Evolutionary conservation across 2,888 invertebrate species (phyloP).

Genomic region (Seladonia tumulorum): DNA sequence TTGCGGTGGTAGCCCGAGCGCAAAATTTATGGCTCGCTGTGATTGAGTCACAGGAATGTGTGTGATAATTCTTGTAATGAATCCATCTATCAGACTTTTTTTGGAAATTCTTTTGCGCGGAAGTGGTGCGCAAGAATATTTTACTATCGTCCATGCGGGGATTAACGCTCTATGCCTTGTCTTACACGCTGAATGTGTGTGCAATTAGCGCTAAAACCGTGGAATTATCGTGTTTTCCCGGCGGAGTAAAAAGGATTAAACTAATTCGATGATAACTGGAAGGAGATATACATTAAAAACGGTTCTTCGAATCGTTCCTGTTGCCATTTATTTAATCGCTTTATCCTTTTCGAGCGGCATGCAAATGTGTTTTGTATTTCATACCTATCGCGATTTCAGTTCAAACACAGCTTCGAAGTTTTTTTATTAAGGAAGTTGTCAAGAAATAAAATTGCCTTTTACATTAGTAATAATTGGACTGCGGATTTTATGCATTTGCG

Average conservation of each 20-base stretch:
- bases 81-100: slow-evolving; percentile 20
- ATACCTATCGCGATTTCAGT: background rate
- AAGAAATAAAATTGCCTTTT: background rate
- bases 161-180: background rate
- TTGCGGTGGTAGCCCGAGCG: slow-evolving; percentile 11
- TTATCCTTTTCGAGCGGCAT: background rate
- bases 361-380: background rate
- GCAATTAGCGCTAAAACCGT: slow-evolving; percentile 13
- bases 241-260: background rate
- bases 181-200: background rate
- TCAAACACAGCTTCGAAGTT: background rate
- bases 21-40: slow-evolving; percentile 14
- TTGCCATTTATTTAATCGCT: background rate
- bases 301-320: background rate
- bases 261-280: background rate
- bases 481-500: background rate
- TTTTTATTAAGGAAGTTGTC: background rate
- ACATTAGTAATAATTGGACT: background rate
- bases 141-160: slow-evolving; percentile 3
- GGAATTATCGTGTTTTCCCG: background rate
- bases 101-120: background rate
- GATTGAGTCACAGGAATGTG: slow-evolving; percentile 6
- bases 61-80: slow-evolving; percentile 35
- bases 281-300: background rate
- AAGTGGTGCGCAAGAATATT: slow-evolving; percentile 16